Conservation (phyloP, 2,113 vertebrate genomes). For the Cyprinodon tularosa region DNA sequence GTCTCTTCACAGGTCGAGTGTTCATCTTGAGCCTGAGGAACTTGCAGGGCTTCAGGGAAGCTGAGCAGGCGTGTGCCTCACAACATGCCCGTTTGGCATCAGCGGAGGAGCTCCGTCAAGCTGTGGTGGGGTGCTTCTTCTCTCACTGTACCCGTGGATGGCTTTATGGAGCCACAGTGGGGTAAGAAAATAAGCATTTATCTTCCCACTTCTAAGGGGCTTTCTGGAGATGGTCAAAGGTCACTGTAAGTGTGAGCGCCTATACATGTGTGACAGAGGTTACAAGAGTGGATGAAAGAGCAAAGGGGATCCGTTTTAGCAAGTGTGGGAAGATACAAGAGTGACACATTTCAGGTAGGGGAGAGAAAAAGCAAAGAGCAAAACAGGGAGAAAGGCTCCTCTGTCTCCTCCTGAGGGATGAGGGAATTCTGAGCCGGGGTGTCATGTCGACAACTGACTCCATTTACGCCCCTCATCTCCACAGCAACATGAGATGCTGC, state of each 20-base stretch:
- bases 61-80: constrained; percentile 80
- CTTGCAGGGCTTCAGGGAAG: constrained; percentile 78
- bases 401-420: constrained; percentile 64
- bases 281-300: constrained; percentile 37
- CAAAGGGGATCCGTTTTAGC: constrained; percentile 35
- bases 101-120: constrained; percentile 83
- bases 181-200: constrained; percentile 80
- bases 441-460: constrained; percentile 74
- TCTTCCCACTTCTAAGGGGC: constrained; percentile 14
- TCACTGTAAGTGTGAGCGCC: constrained; percentile 26
- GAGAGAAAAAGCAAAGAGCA: constrained; percentile 54
- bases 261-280: constrained; percentile 19
- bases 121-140: constrained; percentile 87
- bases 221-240: constrained; percentile 50
- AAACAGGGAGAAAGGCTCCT: constrained; percentile 67
- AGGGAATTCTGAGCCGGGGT: constrained; percentile 74
- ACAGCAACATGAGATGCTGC: constrained; percentile 61
- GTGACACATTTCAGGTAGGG: constrained; percentile 62
- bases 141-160: constrained; percentile 86
- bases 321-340: constrained; percentile 46
- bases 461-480: constrained; percentile 74
- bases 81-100: constrained; percentile 85
- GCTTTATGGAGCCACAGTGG: constrained; percentile 84
- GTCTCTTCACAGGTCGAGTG: constrained; percentile 82
- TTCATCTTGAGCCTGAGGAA: constrained; percentile 85